Percentiles rank a stretch among this genome's conserved stretches.
Evolutionary conservation across 1,140 invertebrate species (phyloP).

Genomic region (Holcopasites calliopsidis): DNA sequence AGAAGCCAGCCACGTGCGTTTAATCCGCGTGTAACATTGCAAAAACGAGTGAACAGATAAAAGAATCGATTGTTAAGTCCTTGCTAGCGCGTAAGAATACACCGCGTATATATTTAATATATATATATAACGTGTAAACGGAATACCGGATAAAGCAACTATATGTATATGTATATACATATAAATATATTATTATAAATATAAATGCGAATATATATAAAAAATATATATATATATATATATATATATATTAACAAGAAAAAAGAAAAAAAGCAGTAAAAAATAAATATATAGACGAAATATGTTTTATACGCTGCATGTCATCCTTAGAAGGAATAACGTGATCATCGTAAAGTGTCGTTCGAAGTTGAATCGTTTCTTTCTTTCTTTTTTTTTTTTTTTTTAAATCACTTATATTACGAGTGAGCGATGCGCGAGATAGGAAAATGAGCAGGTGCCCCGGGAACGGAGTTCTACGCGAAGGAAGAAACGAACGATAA

Average conservation of each 20-base stretch:
- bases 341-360: slow-evolving; percentile 73
- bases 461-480: slow-evolving; percentile 3
- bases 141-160: slow-evolving; percentile 67
- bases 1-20: slow-evolving; percentile 1
- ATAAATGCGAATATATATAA: slow-evolving; percentile 20
- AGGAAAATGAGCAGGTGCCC: slow-evolving; percentile 24
- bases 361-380: slow-evolving; percentile 61
- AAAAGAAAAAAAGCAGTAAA: slow-evolving; percentile 46
- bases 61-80: slow-evolving; percentile 71
- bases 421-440: slow-evolving; percentile 53
- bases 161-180: slow-evolving; percentile 60
- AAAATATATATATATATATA: slow-evolving; percentile 41
- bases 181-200: slow-evolving; percentile 8
- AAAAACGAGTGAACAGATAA: slow-evolving; percentile 1
- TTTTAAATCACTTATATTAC: neutral
- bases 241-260: slow-evolving; percentile 1
- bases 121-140: slow-evolving; percentile 64
- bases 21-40: neutral
- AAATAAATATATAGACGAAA: slow-evolving; percentile 73
- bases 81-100: slow-evolving; percentile 71
- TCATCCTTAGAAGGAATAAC: slow-evolving; percentile 74
- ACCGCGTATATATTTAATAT: slow-evolving; percentile 67
- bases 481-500: neutral
- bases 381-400: neutral
- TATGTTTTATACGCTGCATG: slow-evolving; percentile 80